Percentiles rank a stretch among this genome's conserved stretches.
These are phyloP conservation scores for Neosilurus mollespiculum DNA, from an alignment of 2,797 vertebrate species.

Conservation along the genomic window DNA sequence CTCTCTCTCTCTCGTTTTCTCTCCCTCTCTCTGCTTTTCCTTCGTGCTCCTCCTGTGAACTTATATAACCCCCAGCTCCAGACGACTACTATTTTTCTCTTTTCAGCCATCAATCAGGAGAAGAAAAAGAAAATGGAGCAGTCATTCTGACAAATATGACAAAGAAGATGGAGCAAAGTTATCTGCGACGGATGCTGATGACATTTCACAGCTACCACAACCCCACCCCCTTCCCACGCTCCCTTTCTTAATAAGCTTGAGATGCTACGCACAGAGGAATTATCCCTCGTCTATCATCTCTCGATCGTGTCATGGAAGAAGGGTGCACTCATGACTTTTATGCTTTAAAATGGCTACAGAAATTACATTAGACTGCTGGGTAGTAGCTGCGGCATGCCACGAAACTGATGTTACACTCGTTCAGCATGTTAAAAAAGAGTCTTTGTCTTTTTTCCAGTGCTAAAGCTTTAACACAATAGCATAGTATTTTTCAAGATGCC, in stretches of 20 bases:
- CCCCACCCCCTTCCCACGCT: not conserved
- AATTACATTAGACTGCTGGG: not conserved
- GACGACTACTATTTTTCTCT: conserved; percentile 4
- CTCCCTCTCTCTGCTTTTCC: not conserved
- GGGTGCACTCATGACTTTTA: not conserved
- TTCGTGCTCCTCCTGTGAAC: conserved; percentile 50
- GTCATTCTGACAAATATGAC: not conserved
- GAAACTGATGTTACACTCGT: not conserved
- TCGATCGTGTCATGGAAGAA: not conserved
- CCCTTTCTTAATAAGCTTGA: not conserved
- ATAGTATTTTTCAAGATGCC: not conserved
- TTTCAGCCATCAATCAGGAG: not conserved
- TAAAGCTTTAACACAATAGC: not conserved
- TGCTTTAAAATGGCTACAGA: not conserved
- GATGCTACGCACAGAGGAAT: not conserved
- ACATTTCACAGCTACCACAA: not conserved
- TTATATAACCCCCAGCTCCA: conserved; percentile 65
- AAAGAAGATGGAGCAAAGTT: not conserved
- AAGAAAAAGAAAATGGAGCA: not conserved
- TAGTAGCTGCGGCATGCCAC: not conserved
- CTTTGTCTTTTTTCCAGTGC: not conserved
- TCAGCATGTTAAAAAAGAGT: not conserved
- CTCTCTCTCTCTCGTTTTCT: conserved; percentile 20
- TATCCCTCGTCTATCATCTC: not conserved
- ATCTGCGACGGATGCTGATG: not conserved